Evolutionary conservation across 2,797 vertebrate genomes (phyloP), one percentile per base, ranked within the genome.

Genomic region (Tragelaphus eurycerus): DNA sequence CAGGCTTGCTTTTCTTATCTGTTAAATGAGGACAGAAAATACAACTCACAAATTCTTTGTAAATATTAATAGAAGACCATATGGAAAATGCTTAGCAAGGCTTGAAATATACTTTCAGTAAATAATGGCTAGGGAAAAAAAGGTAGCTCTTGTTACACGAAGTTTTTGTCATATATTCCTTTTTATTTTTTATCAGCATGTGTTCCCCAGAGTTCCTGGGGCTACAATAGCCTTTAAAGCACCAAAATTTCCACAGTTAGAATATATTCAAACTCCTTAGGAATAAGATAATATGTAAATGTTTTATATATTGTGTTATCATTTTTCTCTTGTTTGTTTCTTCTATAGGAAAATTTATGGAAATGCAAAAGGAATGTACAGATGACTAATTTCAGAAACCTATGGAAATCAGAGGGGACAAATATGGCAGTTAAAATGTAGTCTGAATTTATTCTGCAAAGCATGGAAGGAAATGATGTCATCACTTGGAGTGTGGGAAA

Each of bases 1-100:
- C 78, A 94, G 64, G 31, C 60, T 82, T 86, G 15, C 78, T 96
- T 50, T 87, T 43, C 71, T 93, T 87, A 23, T 94, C 60, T 94
- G 38, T 57, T 34, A 90, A 85, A 89, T 25, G 19, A 96, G 67
- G 38, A 88, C 34, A 90, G 55, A 84, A 81, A 57, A 31, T 79
- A 14, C 52, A 94, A 74, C 25, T 91, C 38, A 27, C 2, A 38
- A 71, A 31, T 59, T 87, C 10, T 89, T 89, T 71, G 57, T 52
- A 91, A 93, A 93, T 82, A 95, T 34, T 64, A 92, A 79, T 90
- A 82, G 27, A 90, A 76, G 55, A 50, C 17, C 17, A 78, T 50
- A 89, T 23, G 11, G 57, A 92, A 96, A 92, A 88, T 57, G 43
- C 19, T 95, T 92, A 86, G 60, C 11, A n/a, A 89, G 54, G 11